Percentiles rank a stretch among this genome's conserved stretches.
phyloP scores from a whole-genome alignment of 2,113 vertebrate species.

The Mobula hypostoma region DNA sequence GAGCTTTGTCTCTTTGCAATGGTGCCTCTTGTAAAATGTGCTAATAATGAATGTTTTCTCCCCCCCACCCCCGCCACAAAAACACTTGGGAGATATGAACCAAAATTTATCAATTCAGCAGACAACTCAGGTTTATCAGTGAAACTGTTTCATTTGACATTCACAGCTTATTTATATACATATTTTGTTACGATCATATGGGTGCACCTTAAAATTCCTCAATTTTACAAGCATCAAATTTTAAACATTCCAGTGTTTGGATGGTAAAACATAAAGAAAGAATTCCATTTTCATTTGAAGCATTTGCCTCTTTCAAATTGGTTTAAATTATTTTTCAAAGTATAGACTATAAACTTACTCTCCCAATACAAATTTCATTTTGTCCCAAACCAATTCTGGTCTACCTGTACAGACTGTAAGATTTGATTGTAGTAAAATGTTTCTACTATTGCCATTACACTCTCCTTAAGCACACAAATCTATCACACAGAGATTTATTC shows the following conservation, averaged over 20 bases:
- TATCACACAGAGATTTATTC: slow-evolving; percentile 28
- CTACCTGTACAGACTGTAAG: neutral
- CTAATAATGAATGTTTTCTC: neutral
- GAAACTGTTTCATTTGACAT: neutral
- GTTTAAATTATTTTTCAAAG: neutral
- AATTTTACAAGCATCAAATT: neutral
- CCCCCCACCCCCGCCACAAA: neutral
- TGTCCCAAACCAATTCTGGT: neutral
- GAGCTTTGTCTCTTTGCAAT: neutral
- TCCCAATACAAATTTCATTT: neutral
- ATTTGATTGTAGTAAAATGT: slow-evolving; percentile 2
- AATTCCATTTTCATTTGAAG: neutral
- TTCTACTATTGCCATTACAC: neutral
- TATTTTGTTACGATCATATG: neutral
- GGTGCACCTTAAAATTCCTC: neutral
- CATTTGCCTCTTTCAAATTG: neutral
- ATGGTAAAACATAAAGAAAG: neutral
- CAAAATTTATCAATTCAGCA: neutral
- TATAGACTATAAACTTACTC: neutral
- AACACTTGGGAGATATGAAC: neutral
- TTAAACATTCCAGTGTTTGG: neutral
- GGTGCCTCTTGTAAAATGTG: neutral
- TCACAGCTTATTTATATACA: neutral
- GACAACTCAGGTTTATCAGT: neutral
- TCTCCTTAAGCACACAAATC: slow-evolving; percentile 7